Conservation (phyloP, 2,888 invertebrate species). For the Pseudanteris insignis region DNA sequence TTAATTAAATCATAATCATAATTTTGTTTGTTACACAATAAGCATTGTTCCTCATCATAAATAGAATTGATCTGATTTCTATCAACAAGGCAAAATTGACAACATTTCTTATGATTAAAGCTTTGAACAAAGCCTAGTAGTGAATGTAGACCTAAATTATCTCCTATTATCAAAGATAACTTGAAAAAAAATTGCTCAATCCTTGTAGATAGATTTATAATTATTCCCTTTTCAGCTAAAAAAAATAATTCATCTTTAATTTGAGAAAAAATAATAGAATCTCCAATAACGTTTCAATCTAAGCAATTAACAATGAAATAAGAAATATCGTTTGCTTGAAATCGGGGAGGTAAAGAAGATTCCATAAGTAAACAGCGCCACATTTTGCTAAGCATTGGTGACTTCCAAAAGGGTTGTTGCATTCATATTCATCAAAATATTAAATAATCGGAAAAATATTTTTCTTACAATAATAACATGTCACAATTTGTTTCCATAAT, state of each 20-base stretch:
- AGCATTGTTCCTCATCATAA: slow-evolving; percentile 11
- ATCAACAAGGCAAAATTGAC: slow-evolving; percentile 9
- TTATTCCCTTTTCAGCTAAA: slow-evolving; percentile 23
- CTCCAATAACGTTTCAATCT: slow-evolving; percentile 16
- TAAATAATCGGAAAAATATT: not conserved
- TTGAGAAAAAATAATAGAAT: slow-evolving; percentile 20
- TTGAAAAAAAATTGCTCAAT: not conserved
- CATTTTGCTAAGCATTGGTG: slow-evolving; percentile 21
- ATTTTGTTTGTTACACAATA: slow-evolving; percentile 8
- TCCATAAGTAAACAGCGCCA: slow-evolving; percentile 37
- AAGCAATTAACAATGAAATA: slow-evolving; percentile 17
- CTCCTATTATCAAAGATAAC: slow-evolving; percentile 25
- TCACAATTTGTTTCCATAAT: slow-evolving; percentile 15
- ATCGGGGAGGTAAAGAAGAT: slow-evolving; percentile 36
- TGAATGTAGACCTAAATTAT: slow-evolving; percentile 31
- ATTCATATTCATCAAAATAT: slow-evolving; percentile 14
- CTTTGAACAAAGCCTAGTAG: slow-evolving; percentile 24
- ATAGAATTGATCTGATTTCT: slow-evolving; percentile 1
- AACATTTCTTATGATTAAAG: slow-evolving; percentile 17
- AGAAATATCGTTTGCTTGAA: slow-evolving; percentile 12
- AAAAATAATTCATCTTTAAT: slow-evolving; percentile 29
- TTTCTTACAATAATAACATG: not conserved
- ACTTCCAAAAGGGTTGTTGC: slow-evolving; percentile 2
- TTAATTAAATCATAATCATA: slow-evolving; percentile 4
- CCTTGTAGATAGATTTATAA: not conserved